Evolutionary conservation across 2,113 vertebrate species (phyloP), one percentile per base, ranked within the genome.

Genomic region (Gasterosteus aculeatus): DNA sequence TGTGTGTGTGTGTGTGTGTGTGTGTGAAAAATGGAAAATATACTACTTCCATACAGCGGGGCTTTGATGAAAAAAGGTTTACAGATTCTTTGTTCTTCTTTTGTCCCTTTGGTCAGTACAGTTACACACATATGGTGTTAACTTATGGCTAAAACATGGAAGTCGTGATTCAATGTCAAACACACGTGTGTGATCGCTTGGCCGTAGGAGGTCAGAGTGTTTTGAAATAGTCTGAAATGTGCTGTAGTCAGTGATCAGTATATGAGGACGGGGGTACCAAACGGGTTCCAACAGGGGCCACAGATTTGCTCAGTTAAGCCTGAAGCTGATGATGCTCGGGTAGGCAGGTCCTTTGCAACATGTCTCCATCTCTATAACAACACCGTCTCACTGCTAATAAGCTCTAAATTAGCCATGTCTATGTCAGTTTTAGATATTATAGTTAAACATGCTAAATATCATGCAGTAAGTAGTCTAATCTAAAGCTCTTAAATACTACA

Each of bases 301-400:
- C 38, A 59, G 15, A 35, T 79, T 78, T 72, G 51, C 71, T 82
- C 49, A 35, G 69, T 81, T 39, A 75, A 67, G 47, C 38, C 38
- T 73, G 69, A 80, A 47, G 64, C 69, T 84, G 83, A 82, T 90
- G 93, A 91, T 91, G 90, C 92, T 93, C 91, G 83, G 86, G 91
- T 93, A 89, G 92, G 88, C 86, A 83, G 90, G 87, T 83, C 90
- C 90, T 88, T 87, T 85, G 88, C 79, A 89, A 91, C 88, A 93
- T 87, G 79, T 89, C 80, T 88, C 84, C 84, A 81, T 84, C 63
- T 80, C 76, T 84, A 73, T 83, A 86, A 91, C 80, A 92, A 89
- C 91, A 92, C 92, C 92, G 85, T 91, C 86, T 90, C 93, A 94
- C 93, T 94, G 93, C 94, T 94, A 91, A 94, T 94, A 95, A 95